These are phyloP conservation scores for Bombus superbus DNA, from an alignment of 1,140 invertebrate genomes.

Conservation along the genomic window DNA sequence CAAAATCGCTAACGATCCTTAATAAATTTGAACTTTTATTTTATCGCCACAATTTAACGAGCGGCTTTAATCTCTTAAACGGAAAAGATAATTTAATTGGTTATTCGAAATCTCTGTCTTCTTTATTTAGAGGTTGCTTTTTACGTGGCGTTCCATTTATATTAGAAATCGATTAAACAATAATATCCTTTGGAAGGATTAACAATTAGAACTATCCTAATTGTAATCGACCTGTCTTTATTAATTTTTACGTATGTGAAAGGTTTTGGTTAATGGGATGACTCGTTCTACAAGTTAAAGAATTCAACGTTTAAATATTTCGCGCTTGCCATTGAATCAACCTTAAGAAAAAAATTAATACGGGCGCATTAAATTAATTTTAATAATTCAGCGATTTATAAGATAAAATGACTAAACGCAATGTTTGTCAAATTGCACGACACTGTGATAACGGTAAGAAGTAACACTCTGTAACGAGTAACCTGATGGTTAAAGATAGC, in stretches of 20 bases:
- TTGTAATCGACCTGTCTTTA: not conserved
- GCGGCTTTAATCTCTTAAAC: not conserved
- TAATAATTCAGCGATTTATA: not conserved
- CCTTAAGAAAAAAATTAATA: not conserved
- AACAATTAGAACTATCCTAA: too few species aligned
- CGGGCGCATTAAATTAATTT: not conserved
- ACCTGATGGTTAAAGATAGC: too few species aligned
- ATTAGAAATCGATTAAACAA: not conserved
- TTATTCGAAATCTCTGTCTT: not conserved
- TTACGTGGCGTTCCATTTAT: not conserved
- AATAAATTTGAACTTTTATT: not conserved
- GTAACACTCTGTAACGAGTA: too few species aligned
- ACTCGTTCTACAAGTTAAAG: not conserved
- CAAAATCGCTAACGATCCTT: not conserved
- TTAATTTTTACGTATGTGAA: not conserved
- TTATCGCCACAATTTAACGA: not conserved
- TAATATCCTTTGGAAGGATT: too few species aligned
- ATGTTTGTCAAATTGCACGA: too few species aligned
- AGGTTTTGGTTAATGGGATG: too few species aligned
- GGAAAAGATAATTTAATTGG: not conserved
- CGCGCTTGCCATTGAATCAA: too few species aligned
- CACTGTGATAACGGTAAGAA: too few species aligned
- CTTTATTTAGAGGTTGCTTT: not conserved
- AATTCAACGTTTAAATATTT: not conserved
- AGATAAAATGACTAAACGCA: not conserved